Evolutionary conservation across 2,888 invertebrate species (phyloP).

Genomic region (Diloba caeruleocephala): DNA sequence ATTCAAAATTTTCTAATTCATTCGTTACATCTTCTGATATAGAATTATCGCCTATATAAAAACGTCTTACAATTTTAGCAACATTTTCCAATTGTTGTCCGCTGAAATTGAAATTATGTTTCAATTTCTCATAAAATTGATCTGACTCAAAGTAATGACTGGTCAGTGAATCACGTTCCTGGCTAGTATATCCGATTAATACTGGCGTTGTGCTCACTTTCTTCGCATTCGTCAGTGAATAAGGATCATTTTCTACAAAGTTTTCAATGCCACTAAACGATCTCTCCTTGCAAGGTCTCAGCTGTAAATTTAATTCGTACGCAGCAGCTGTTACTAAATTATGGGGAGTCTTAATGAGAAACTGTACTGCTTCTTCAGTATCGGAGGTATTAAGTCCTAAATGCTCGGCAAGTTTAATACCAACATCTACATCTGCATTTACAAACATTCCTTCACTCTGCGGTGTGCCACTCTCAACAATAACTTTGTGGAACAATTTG

Average conservation of each 20-base stretch:
- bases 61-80: slow-evolving; percentile 69
- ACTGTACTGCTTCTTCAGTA: slow-evolving; percentile 72
- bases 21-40: slow-evolving; percentile 62
- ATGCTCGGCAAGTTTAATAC: slow-evolving; percentile 73
- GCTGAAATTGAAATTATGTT: slow-evolving; percentile 73
- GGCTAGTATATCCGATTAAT: slow-evolving; percentile 77
- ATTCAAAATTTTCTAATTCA: slow-evolving; percentile 72
- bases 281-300: slow-evolving; percentile 79
- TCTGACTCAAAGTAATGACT: slow-evolving; percentile 69
- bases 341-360: slow-evolving; percentile 67
- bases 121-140: slow-evolving; percentile 73
- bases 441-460: slow-evolving; percentile 76
- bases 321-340: slow-evolving; percentile 74
- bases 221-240: slow-evolving; percentile 68
- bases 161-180: slow-evolving; percentile 62
- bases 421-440: slow-evolving; percentile 70
- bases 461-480: slow-evolving; percentile 80
- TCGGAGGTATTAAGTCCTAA: slow-evolving; percentile 74
- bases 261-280: slow-evolving; percentile 79
- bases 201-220: slow-evolving; percentile 77
- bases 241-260: slow-evolving; percentile 76
- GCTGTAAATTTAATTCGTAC: slow-evolving; percentile 64
- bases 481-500: slow-evolving; percentile 79
- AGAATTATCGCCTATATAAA: slow-evolving; percentile 79
- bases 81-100: slow-evolving; percentile 63